Evolutionary conservation across 2,888 invertebrate genomes (phyloP), one percentile per base, ranked within the genome.

Genomic region (Cetonia aurata): DNA sequence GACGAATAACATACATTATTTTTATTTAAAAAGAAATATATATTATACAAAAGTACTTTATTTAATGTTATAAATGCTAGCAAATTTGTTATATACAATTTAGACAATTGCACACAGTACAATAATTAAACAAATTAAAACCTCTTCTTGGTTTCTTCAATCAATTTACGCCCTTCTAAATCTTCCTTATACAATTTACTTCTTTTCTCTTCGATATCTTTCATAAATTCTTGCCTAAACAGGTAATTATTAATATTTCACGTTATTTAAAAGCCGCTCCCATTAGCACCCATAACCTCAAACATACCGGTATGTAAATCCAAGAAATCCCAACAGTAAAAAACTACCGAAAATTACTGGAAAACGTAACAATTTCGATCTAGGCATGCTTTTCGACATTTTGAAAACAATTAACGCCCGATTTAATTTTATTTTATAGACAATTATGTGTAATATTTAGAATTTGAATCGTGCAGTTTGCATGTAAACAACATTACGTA

Each of bases 241-340:
- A 57, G 3, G 25, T 25, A 25, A 25, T 25, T 3, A 25, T 25
- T 25, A 25, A 15, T n/a, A 25, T 55, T 19, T 55, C 19, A 52
- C 68, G 41, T 60, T 42, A 17, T 59, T 15, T 65, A 17, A 42
- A 41, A 57, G 12, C n/a, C 41, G 60, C 25, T 25, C 25, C 25
- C 25, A n/a, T n/a, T n/a, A n/a, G n/a, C 25, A 3, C 25, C 25
- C 62, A 68, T 70, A 73, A 72, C 72, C 72, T 72, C 56, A 67
- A 59, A 60, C 17, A 87, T 76, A 78, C 78, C 78, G 76, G 66
- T 74, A 75, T 25, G 65, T 46, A 73, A 79, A 78, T 13, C 75
- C 79, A n/a, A 77, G 25, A 6, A 73, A 73, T 6, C 72, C 73
- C 6, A 76, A 66, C 1, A 77, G 52, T 42, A 79, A 62, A 41